Base-by-base conservation (phyloP, 2,113 vertebrate species). In the Percopsis transmontana region DNA sequence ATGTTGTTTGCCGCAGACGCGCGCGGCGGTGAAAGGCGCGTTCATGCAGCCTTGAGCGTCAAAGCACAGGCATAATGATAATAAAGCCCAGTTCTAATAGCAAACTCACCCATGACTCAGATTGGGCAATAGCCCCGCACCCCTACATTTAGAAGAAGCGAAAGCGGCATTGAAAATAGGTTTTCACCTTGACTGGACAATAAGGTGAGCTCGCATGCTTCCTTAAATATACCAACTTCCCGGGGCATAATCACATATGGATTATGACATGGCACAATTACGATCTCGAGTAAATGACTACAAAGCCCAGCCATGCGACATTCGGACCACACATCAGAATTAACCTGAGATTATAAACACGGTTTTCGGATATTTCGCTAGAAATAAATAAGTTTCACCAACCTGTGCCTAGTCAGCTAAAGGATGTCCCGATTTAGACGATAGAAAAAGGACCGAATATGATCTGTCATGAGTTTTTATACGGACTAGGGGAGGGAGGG, bases 381-480 rank as follows among this genome's bases (percentile, higher is more conserved):
- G 2, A 33, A 33, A 6, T 7, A 33, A 33, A 33, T 7, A 74
- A 0, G 48, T 58, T 38, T 55, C 5, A 88, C 87, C 13, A 67
- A 89, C 87, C 89, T 89, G 20, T 72, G 58, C 45, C 69, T 51
- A 68, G 79, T 45, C 67, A 66, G 55, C 40, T 80, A 23, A n/a
- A 52, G 52, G 68, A 66, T 15, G 71, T 82, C 82, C 71, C 71
- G 62, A 62, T 74, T 68, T 63, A 70, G 54, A 84, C 73, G 52
- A 21, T 68, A 83, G 74, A 88, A 86, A 89, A 92, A 93, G 88
- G 91, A 91, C 77, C 60, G 88, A 90, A 60, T 42, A 60, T 27
- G 54, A 71, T 27, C 27, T 0, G 54, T 42, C 57, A 13, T 0
- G 45, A 55, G 77, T 72, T 89, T 92, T 88, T 93, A 93, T 93